Evolutionary conservation across 2,113 vertebrate genomes (phyloP).

Genomic region (Alces alces): DNA sequence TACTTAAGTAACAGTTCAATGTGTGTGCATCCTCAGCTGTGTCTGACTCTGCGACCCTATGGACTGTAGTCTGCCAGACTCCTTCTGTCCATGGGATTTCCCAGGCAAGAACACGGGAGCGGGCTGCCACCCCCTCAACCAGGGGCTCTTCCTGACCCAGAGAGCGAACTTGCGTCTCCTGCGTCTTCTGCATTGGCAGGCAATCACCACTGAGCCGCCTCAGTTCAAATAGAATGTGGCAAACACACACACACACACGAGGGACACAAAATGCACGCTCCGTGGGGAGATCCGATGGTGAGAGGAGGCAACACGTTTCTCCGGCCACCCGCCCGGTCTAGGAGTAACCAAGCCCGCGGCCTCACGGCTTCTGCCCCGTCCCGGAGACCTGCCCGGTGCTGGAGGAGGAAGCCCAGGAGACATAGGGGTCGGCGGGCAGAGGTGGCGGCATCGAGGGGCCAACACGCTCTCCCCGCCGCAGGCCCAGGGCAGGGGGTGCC

Average conservation of each 20-base stretch:
- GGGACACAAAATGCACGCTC: background rate
- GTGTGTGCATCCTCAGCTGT: background rate
- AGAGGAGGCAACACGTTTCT: background rate
- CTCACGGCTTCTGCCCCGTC: constrained; percentile 22
- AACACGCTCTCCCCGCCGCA: accelerated
- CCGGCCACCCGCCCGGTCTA: background rate
- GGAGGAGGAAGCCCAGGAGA: constrained; percentile 61
- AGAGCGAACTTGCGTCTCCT: accelerated
- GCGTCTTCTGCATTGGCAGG: background rate
- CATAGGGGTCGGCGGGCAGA: background rate
- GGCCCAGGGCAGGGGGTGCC: background rate
- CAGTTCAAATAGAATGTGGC: background rate
- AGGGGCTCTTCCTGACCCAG: background rate
- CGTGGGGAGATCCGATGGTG: background rate
- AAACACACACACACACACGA: background rate
- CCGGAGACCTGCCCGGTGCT: constrained; percentile 35
- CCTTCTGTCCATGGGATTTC: background rate
- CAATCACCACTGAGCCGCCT: background rate
- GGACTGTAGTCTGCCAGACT: background rate
- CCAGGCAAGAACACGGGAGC: background rate
- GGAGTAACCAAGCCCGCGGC: background rate
- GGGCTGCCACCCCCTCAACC: background rate
- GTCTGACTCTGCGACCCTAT: background rate
- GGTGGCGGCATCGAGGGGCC: constrained; percentile 47
- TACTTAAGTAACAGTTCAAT: background rate